Evolutionary conservation across 2,113 vertebrate species (phyloP).

Genomic region (Electrona antarctica): DNA sequence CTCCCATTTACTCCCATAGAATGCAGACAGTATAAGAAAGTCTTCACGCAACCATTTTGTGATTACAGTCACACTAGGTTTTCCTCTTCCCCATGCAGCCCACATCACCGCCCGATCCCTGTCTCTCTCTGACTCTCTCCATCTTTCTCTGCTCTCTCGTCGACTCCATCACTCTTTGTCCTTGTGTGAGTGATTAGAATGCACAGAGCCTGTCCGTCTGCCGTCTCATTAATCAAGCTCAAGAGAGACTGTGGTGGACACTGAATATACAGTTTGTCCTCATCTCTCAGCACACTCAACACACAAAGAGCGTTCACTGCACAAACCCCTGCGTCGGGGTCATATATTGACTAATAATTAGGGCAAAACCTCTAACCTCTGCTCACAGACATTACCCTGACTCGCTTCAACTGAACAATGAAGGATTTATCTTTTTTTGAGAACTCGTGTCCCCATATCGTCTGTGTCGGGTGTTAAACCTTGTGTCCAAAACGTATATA

Average conservation of each 20-base stretch:
- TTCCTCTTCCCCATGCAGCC: too few relatives aligned
- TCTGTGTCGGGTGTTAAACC: not conserved
- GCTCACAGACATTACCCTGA: conserved; percentile 18
- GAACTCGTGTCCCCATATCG: not conserved
- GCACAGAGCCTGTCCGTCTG: conserved; percentile 65
- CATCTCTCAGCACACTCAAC: conserved; percentile 58
- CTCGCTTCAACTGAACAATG: too few relatives aligned
- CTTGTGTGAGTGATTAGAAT: conserved; percentile 76
- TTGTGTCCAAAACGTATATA: not conserved
- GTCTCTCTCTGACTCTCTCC: conserved; percentile 23
- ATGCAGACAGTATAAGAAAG: conserved; percentile 36
- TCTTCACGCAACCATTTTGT: conserved; percentile 44
- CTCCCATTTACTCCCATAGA: conserved; percentile 21
- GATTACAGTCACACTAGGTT: too few relatives aligned
- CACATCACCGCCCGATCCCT: not conserved
- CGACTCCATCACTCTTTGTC: conserved; percentile 39
- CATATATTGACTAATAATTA: conserved; percentile 51
- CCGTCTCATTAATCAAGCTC: conserved; percentile 71
- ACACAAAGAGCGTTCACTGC: conserved; percentile 59
- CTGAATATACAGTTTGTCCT: conserved; percentile 75
- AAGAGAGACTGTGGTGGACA: conserved; percentile 47
- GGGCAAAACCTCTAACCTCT: not conserved
- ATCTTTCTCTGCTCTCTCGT: conserved; percentile 52
- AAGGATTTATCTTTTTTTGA: too few relatives aligned
- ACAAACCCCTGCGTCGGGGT: conserved; percentile 51